Percentiles rank a stretch among this genome's conserved stretches.
These are phyloP conservation scores for Eurosta solidaginis DNA, from an alignment of 1,140 invertebrate genomes.

Conservation along the genomic window DNA sequence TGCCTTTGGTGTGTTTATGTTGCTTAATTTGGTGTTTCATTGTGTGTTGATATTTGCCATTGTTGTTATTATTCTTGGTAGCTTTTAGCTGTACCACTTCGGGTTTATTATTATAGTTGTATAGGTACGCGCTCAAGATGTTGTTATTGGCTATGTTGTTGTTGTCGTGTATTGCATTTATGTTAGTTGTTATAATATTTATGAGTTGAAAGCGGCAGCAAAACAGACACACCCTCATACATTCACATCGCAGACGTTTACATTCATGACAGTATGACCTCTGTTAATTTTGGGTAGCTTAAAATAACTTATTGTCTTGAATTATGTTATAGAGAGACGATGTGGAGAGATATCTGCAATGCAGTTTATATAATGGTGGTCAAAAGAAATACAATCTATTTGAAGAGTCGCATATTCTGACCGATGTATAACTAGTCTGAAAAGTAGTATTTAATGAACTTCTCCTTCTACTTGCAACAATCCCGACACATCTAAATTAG, in stretches of 20 bases:
- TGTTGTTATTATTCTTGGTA: conserved; percentile 2
- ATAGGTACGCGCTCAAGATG: no score
- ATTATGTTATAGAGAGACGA: no score
- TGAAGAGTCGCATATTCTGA: no score
- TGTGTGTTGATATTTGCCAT: conserved; percentile 26
- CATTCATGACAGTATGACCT: neutral
- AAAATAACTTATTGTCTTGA: conserved; percentile 3
- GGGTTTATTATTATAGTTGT: conserved; percentile 30
- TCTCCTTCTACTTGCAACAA: no score
- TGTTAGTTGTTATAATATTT: conserved; percentile 27
- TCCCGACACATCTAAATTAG: no score
- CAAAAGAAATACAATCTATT: no score
- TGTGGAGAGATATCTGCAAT: no score
- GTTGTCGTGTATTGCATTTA: conserved; percentile 34
- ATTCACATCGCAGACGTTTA: neutral
- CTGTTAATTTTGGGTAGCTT: neutral
- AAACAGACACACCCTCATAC: neutral
- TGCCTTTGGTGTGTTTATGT: conserved; percentile 33
- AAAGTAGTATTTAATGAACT: no score
- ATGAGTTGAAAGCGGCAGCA: conserved; percentile 9
- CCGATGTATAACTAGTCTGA: no score
- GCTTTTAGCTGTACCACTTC: neutral
- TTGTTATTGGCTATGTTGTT: conserved; percentile 33
- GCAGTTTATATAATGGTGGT: no score
- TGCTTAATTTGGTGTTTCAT: conserved; percentile 30